Evolutionary conservation across 2,113 vertebrate species (phyloP).

Genomic region (Collichthys lucidus): DNA sequence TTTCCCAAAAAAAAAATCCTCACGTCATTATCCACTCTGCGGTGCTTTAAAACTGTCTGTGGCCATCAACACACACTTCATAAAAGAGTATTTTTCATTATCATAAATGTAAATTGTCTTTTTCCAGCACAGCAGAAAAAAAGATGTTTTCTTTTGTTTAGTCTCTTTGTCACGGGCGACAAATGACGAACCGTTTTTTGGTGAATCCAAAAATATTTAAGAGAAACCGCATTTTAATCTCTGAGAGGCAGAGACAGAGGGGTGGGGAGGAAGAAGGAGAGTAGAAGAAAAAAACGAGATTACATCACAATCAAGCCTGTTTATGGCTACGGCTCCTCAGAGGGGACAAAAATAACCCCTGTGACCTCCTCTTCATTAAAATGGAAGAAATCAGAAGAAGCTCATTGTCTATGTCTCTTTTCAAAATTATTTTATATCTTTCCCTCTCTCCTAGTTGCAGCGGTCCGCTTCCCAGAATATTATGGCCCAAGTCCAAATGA

Average conservation of each 20-base stretch:
- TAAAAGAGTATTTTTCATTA: not conserved
- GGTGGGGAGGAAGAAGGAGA: not conserved
- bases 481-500: slow-evolving; percentile 72
- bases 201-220: not conserved
- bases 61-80: not conserved
- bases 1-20: not conserved
- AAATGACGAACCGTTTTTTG: not conserved
- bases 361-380: slow-evolving; percentile 48
- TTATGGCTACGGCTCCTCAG: slow-evolving; percentile 50
- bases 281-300: slow-evolving; percentile 3
- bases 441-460: slow-evolving; percentile 44
- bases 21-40: not conserved
- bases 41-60: not conserved
- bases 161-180: not conserved
- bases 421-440: slow-evolving; percentile 41
- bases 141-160: not conserved
- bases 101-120: not conserved
- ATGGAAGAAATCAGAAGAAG: slow-evolving; percentile 60
- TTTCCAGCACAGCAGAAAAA: not conserved
- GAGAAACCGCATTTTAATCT: not conserved
- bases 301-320: slow-evolving; percentile 58
- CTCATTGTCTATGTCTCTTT: slow-evolving; percentile 48
- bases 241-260: not conserved
- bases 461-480: slow-evolving; percentile 63
- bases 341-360: slow-evolving; percentile 62